These are phyloP conservation scores for Microcebus jonahi DNA, from an alignment of 2,113 vertebrate species.

Conservation along the genomic window DNA sequence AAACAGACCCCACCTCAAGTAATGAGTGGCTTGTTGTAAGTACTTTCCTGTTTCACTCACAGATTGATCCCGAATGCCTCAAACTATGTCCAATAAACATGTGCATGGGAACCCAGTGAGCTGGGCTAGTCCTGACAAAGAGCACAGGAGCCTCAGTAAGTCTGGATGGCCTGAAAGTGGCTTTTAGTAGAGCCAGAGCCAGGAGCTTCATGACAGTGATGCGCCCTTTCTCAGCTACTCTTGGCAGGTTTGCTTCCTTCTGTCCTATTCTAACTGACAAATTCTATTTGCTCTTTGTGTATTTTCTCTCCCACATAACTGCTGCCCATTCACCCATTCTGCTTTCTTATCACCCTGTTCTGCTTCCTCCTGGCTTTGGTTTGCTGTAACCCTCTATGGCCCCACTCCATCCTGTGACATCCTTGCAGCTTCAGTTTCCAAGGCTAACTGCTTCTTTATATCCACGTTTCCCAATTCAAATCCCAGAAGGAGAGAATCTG, in stretches of 20 bases:
- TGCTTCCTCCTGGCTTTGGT: background rate
- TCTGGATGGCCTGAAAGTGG: background rate
- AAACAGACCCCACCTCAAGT: background rate
- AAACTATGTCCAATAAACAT: background rate
- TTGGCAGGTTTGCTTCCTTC: background rate
- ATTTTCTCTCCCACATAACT: background rate
- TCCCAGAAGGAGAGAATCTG: background rate
- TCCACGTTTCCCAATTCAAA: background rate
- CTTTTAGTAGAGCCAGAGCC: background rate
- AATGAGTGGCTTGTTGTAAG: background rate
- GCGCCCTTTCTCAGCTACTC: background rate
- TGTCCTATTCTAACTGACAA: background rate
- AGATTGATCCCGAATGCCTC: background rate
- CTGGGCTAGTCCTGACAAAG: background rate
- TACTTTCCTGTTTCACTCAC: background rate
- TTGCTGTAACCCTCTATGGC: background rate
- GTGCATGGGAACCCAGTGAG: background rate
- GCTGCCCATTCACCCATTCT: slow-evolving; percentile 6
- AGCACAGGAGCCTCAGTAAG: background rate
- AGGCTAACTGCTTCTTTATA: background rate
- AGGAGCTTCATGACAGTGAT: background rate
- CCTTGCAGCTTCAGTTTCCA: background rate
- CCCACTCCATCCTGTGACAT: background rate
- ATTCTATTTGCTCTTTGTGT: background rate
- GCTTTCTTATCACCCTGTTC: background rate